Percentiles rank a stretch among this genome's conserved stretches.
Conservation (phyloP, 2,888 invertebrate genomes). For the Drosophila pullipes region DNA sequence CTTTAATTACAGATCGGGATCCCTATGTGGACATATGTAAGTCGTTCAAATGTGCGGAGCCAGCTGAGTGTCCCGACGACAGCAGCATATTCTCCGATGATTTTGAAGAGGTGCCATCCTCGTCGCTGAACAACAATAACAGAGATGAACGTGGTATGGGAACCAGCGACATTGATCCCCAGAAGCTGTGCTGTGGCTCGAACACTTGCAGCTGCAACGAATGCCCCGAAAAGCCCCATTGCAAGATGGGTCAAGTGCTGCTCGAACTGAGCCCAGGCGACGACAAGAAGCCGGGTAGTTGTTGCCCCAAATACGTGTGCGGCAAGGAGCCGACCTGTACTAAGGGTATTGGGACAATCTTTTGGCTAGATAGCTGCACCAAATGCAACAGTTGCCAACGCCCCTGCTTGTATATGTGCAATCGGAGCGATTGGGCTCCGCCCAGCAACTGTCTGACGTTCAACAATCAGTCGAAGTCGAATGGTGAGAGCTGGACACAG, state of each 20-base stretch:
- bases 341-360: constrained; percentile 44
- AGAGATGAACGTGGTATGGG: constrained; percentile 25
- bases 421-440: constrained; percentile 11
- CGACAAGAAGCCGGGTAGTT: constrained; percentile 82
- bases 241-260: constrained; percentile 58
- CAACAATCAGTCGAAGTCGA: constrained; percentile 51
- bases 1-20: constrained; percentile 44
- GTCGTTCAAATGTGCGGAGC: constrained; percentile 16
- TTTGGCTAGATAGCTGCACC: constrained; percentile 58
- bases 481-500: constrained; percentile 74
- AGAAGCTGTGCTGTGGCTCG: constrained; percentile 68
- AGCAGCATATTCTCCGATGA: constrained; percentile 20
- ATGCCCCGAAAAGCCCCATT: constrained; percentile 62
- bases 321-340: constrained; percentile 77
- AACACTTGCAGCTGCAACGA: constrained; percentile 73
- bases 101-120: constrained; percentile 3
- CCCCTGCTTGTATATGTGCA: constrained; percentile 27
- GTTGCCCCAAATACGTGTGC: constrained; percentile 86
- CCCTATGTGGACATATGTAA: constrained; percentile 25
- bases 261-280: constrained; percentile 63
- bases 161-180: constrained; percentile 5
- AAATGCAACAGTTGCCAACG: constrained; percentile 67
- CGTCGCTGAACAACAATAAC: background rate
- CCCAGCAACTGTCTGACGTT: constrained; percentile 47
- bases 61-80: constrained; percentile 36